phyloP scores from a whole-genome alignment of 2,113 vertebrate species.

The Psophia crepitans region DNA sequence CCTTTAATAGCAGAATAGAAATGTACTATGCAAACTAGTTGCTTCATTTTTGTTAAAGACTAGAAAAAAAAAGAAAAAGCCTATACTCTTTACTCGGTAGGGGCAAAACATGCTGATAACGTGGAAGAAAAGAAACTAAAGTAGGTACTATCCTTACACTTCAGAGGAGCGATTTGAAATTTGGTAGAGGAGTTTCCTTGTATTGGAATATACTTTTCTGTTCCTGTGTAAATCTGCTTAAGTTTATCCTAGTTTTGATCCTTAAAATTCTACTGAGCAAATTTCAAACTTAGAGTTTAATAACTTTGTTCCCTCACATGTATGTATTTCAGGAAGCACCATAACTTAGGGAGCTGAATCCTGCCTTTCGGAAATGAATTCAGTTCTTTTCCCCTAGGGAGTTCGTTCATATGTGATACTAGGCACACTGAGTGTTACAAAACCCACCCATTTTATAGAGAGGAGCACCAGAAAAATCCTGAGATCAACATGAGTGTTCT shows the following conservation, averaged over 20 bases:
- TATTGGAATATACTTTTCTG: background rate
- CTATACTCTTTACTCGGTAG: background rate
- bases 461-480: no score
- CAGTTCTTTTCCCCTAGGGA: no score
- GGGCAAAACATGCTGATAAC: background rate
- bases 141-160: background rate
- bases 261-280: background rate
- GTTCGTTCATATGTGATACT: no score
- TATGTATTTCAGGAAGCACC: no score
- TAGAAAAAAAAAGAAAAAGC: background rate
- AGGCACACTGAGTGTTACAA: no score
- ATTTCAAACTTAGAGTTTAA: background rate
- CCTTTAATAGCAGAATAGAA: background rate
- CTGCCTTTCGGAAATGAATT: no score
- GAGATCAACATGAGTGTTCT: no score
- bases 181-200: background rate
- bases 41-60: background rate
- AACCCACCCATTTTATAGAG: no score
- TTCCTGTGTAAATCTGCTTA: background rate
- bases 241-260: background rate
- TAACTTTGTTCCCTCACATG: background rate
- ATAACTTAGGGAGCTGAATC: no score
- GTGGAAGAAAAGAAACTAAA: background rate
- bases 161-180: background rate
- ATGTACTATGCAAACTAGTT: background rate